A percentile compares a stretch with the other conserved stretches of the same genome.
Evolutionary conservation across 2,888 invertebrate species (phyloP).

Genomic region (Marronus borbonicus): DNA sequence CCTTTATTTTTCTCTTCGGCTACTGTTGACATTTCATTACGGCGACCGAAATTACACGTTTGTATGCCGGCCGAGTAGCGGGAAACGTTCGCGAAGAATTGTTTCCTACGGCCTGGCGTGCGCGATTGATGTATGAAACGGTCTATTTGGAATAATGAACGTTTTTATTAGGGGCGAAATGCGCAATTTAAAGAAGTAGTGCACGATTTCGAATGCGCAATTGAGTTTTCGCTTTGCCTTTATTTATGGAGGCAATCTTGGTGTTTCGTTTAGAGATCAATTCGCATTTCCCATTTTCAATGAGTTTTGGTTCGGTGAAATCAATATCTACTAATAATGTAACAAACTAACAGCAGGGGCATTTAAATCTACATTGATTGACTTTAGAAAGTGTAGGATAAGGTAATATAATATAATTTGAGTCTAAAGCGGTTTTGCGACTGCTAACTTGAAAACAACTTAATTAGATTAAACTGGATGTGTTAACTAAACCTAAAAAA

Average conservation of each 20-base stretch:
- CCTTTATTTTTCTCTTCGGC: background rate
- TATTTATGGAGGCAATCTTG: conserved; percentile 4
- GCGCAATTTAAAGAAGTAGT: conserved; percentile 22
- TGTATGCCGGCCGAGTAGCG: background rate
- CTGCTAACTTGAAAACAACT: too few species aligned
- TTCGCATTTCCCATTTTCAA: too few species aligned
- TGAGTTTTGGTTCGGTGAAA: too few species aligned
- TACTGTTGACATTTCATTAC: conserved; percentile 41
- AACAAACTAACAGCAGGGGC: too few species aligned
- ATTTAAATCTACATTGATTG: too few species aligned
- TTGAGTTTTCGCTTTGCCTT: conserved; percentile 1
- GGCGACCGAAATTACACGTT: conserved; percentile 29
- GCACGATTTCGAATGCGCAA: background rate
- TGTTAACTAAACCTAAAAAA: too few species aligned
- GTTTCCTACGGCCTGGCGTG: background rate
- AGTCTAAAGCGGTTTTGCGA: too few species aligned
- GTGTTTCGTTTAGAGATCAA: background rate
- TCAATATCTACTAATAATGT: too few species aligned
- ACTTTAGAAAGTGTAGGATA: too few species aligned
- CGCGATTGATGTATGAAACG: conserved; percentile 14
- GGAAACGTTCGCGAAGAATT: conserved; percentile 18
- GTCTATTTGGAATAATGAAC: conserved; percentile 27
- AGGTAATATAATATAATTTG: too few species aligned
- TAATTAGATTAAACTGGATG: too few species aligned
- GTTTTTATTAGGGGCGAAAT: conserved; percentile 15